phyloP scores from a whole-genome alignment of 2,113 vertebrate genomes.

The Ciconia maguari region DNA sequence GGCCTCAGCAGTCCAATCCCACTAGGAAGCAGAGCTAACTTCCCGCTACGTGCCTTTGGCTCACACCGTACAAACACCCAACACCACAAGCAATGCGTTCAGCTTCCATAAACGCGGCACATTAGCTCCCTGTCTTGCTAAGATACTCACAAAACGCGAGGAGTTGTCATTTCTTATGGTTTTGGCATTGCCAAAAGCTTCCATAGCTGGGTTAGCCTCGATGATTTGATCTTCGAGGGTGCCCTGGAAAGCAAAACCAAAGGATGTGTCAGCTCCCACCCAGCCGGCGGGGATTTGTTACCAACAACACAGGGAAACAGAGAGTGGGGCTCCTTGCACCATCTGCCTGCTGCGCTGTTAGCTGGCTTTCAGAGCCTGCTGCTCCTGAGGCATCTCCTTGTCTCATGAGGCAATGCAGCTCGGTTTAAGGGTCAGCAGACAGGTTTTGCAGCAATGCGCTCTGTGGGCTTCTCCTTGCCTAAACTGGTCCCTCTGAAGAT shows the following conservation, averaged over 20 bases:
- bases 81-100: accelerated
- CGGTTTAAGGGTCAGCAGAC: not conserved
- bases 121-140: not conserved
- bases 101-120: not conserved
- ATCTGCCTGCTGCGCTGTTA: not conserved
- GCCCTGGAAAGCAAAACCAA: constrained; percentile 73
- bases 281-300: not conserved
- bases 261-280: not conserved
- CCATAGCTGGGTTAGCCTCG: constrained; percentile 95
- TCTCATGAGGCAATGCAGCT: not conserved
- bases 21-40: not conserved
- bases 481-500: not conserved
- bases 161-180: constrained; percentile 95
- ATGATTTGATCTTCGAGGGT: constrained; percentile 96
- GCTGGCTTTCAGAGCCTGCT: not conserved
- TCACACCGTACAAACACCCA: no score
- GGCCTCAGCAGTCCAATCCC: no score
- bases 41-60: not conserved
- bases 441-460: not conserved
- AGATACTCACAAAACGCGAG: constrained; percentile 88
- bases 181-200: constrained; percentile 94
- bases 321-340: not conserved
- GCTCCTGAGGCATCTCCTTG: not conserved
- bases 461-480: not conserved
- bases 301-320: not conserved